phyloP scores from a whole-genome alignment of 2,888 invertebrate species.

The Parapristionchus giblindavisi region DNA sequence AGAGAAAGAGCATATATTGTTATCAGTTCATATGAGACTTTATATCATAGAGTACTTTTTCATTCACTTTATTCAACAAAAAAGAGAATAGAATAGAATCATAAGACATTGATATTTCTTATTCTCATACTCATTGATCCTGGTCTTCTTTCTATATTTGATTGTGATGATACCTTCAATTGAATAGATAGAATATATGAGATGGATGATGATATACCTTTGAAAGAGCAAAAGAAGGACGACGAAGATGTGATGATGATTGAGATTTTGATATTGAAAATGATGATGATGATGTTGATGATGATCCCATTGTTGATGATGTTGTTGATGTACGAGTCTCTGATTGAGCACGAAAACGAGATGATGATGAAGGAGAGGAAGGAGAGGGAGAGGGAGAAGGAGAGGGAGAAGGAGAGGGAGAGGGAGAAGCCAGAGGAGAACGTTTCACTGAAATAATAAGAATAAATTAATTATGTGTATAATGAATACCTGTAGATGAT shows the following conservation, averaged over 20 bases:
- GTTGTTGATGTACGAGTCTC: slow-evolving; percentile 11
- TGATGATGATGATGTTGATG: not conserved
- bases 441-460: not conserved
- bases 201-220: slow-evolving; percentile 14
- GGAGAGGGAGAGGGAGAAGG: slow-evolving; percentile 1
- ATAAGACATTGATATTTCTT: slow-evolving; percentile 35
- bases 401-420: slow-evolving; percentile 13
- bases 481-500: not conserved
- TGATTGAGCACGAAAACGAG: slow-evolving; percentile 26
- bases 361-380: not conserved
- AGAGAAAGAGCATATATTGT: too few species aligned
- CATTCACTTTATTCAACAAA: not conserved
- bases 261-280: slow-evolving; percentile 33
- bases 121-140: slow-evolving; percentile 40
- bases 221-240: slow-evolving; percentile 32
- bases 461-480: not conserved
- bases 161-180: slow-evolving; percentile 35
- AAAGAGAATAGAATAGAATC: not conserved
- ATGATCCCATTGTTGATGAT: slow-evolving; percentile 9
- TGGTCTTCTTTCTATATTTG: slow-evolving; percentile 34
- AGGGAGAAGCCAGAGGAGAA: not conserved
- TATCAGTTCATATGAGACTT: too few species aligned
- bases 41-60: too few species aligned
- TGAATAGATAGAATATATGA: not conserved
- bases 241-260: slow-evolving; percentile 23